Conservation (phyloP, 2,113 vertebrate species). For the Labeo rohita region DNA sequence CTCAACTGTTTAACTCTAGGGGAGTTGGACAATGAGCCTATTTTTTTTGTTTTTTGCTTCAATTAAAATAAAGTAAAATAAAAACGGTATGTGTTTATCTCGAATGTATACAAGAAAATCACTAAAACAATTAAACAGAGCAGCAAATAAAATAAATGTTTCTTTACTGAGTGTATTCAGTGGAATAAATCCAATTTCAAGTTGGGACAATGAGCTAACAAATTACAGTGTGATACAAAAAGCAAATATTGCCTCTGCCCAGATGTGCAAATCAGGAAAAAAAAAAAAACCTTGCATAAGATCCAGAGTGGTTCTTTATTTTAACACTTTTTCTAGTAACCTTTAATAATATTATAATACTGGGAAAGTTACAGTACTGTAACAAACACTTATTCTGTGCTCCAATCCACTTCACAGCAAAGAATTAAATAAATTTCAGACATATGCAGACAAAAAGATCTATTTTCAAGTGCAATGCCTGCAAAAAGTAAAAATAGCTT, state of each 20-base stretch:
- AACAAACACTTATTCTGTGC: not conserved
- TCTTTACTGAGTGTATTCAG: constrained; percentile 1
- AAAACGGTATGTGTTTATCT: not conserved
- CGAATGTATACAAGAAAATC: not conserved
- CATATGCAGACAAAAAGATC: not conserved
- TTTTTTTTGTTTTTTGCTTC: not conserved
- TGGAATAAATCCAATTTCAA: not conserved
- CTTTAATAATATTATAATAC: not conserved
- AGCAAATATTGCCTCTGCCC: constrained; percentile 8
- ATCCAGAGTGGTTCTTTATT: not conserved
- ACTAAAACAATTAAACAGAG: not conserved
- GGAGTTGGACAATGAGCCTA: too few species aligned
- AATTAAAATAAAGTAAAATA: not conserved
- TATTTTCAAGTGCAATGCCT: not conserved
- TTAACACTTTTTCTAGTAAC: not conserved
- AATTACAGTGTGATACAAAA: not conserved
- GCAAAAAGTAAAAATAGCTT: not conserved
- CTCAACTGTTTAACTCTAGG: too few species aligned
- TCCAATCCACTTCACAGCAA: not conserved
- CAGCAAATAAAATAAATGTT: not conserved
- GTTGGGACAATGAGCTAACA: not conserved
- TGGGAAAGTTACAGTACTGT: not conserved
- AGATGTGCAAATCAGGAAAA: not conserved
- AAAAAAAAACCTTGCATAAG: not conserved
- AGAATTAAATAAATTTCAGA: not conserved